A percentile compares a stretch with the other conserved stretches of the same genome.
Conservation (phyloP, 2,888 invertebrate species). For the Ctena decussata region DNA sequence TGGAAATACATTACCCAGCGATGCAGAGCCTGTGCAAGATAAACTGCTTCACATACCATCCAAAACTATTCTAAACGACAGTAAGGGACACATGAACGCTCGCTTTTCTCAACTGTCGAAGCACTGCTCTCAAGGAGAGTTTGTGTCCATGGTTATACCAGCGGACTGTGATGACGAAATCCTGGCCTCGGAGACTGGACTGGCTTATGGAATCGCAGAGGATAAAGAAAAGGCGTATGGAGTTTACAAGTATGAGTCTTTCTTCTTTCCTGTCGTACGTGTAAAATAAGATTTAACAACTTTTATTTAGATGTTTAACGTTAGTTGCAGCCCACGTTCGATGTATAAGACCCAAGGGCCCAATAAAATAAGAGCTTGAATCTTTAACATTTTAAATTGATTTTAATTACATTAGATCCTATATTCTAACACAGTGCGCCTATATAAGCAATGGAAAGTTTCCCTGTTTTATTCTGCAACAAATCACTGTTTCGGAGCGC, state of each 20-base stretch:
- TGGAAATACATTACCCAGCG: neutral
- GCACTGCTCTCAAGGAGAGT: neutral
- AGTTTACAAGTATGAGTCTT: neutral
- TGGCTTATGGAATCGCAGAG: neutral
- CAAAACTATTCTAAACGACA: neutral
- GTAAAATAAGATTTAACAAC: no score
- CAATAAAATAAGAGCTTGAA: no score
- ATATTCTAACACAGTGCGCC: no score
- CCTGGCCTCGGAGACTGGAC: neutral
- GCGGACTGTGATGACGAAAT: neutral
- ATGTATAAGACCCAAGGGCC: no score
- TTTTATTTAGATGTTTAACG: no score
- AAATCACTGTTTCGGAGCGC: no score
- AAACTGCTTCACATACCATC: neutral
- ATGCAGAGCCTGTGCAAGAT: neutral
- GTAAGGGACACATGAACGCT: neutral
- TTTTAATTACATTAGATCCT: no score
- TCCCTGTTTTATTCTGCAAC: no score
- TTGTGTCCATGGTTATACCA: neutral
- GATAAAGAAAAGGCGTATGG: neutral
- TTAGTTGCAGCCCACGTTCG: no score
- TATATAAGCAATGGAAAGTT: no score
- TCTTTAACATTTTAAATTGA: no score
- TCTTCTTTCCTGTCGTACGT: no score
- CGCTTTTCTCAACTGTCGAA: neutral